These are phyloP conservation scores for Phylloscopus whistleri DNA, from an alignment of 2,113 vertebrate genomes.

Conservation along the genomic window DNA sequence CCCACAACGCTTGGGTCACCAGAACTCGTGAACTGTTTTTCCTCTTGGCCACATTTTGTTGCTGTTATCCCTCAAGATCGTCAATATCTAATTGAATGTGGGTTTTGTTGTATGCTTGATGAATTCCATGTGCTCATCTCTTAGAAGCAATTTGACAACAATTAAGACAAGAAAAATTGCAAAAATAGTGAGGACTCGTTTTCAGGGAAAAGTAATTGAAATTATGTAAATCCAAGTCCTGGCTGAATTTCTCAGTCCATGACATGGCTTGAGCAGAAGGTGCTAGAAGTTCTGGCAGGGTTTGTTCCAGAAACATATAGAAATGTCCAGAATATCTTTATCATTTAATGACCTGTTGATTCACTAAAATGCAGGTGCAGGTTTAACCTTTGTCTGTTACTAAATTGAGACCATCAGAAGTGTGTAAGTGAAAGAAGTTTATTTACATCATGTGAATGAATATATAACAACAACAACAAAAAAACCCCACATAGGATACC, in stretches of 20 bases:
- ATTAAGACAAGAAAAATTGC: background rate
- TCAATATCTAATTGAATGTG: constrained; percentile 50
- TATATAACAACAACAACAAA: background rate
- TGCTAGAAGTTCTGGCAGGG: background rate
- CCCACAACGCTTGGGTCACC: background rate
- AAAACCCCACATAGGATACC: background rate
- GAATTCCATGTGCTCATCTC: constrained; percentile 37
- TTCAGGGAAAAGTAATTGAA: background rate
- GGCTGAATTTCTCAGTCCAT: background rate
- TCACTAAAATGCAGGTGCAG: background rate
- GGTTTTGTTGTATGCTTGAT: constrained; percentile 25
- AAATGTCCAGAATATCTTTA: background rate
- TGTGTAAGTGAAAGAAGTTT: background rate
- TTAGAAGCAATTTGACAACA: constrained; percentile 26
- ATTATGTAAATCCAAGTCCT: background rate
- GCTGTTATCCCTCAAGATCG: constrained; percentile 15
- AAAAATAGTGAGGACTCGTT: background rate
- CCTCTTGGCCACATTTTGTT: background rate
- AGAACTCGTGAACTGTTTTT: background rate
- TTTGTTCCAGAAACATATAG: background rate
- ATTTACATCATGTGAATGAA: background rate
- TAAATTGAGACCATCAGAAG: background rate
- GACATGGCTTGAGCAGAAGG: background rate
- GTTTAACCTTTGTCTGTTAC: background rate
- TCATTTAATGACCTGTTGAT: background rate